Percentiles rank a stretch among this genome's conserved stretches.
Evolutionary conservation across 2,797 vertebrate species (phyloP).

Genomic region (Phylloscopus collybita): DNA sequence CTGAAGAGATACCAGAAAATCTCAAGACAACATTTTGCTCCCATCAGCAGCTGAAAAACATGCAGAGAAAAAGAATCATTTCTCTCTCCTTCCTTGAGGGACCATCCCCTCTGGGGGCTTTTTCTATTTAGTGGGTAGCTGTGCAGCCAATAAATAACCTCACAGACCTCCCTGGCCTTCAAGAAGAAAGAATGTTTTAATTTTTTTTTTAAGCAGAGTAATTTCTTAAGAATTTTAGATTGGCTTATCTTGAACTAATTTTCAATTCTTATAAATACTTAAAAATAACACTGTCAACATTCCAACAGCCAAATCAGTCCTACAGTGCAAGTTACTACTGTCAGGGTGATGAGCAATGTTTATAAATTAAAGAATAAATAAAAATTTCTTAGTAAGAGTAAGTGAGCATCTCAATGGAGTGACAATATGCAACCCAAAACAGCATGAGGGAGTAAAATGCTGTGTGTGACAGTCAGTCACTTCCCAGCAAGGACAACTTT

Average conservation of each 20-base stretch:
- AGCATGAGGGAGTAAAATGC: not conserved
- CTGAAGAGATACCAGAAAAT: constrained; percentile 1
- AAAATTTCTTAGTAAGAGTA: not conserved
- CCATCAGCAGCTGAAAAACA: not conserved
- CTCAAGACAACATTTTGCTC: not conserved
- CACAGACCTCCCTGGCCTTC: not conserved
- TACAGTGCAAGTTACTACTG: not conserved
- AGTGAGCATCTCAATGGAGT: not conserved
- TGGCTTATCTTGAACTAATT: not conserved
- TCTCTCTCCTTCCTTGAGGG: not conserved
- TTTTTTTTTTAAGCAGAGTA: not conserved
- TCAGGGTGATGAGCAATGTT: not conserved
- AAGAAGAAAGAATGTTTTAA: not conserved
- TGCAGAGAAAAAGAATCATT: fast-evolving
- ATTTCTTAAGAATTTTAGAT: not conserved
- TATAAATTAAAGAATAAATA: not conserved
- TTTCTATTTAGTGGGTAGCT: not conserved
- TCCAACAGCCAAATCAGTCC: not conserved
- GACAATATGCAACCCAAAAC: not conserved
- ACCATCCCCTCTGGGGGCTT: not conserved
- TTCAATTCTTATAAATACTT: not conserved
- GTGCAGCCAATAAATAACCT: not conserved
- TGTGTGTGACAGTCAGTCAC: not conserved
- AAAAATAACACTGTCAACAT: not conserved
- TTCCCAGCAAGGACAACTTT: not conserved